phyloP scores from a whole-genome alignment of 2,797 vertebrate species.

The Sebastes oblongus region DNA sequence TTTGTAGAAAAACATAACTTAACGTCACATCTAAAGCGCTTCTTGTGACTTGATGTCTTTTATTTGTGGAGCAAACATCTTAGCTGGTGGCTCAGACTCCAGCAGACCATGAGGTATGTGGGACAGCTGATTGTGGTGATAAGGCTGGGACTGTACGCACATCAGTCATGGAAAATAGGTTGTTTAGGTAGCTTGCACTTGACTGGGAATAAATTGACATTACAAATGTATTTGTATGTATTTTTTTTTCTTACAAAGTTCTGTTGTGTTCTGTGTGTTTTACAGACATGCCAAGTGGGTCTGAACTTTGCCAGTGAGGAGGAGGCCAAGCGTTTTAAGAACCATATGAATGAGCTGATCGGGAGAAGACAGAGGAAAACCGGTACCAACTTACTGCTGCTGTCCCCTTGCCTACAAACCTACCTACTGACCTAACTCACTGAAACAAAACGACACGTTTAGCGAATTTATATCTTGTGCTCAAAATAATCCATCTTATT shows the following conservation, averaged over 20 bases:
- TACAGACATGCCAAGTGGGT: constrained; percentile 89
- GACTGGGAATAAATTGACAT: neutral
- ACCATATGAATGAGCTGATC: constrained; percentile 82
- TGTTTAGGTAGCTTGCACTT: neutral
- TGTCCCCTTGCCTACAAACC: neutral
- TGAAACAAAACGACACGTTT: constrained; percentile 27
- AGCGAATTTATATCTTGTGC: constrained; percentile 1
- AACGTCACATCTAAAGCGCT: neutral
- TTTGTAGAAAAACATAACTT: neutral
- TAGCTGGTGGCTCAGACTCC: constrained; percentile 16
- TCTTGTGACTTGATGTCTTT: neutral
- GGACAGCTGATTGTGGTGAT: neutral
- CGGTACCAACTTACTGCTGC: constrained; percentile 75
- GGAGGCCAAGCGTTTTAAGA: constrained; percentile 90
- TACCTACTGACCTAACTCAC: neutral
- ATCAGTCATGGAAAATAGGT: neutral
- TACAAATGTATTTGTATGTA: neutral
- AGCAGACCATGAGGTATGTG: constrained; percentile 42
- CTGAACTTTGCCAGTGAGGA: constrained; percentile 97
- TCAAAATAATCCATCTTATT: neutral
- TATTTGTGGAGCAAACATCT: constrained; percentile 38
- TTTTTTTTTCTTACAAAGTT: neutral
- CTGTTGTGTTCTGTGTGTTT: neutral
- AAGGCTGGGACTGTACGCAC: neutral
- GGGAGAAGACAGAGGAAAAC: constrained; percentile 88